Evolutionary conservation across 2,888 invertebrate genomes (phyloP).

Genomic region (Cecidostiba fungosa): DNA sequence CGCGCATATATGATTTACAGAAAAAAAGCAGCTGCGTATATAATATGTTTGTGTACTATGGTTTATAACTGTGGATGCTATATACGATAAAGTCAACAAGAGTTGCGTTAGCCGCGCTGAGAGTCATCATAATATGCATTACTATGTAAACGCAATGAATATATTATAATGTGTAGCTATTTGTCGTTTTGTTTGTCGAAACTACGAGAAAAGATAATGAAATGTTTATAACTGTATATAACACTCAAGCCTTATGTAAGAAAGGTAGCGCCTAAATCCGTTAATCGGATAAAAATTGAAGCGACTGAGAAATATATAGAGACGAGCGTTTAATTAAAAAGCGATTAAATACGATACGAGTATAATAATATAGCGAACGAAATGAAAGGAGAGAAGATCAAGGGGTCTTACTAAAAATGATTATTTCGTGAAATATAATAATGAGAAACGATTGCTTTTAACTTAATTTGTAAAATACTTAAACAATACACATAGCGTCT

Average conservation of each 20-base stretch:
- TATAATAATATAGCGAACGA: neutral
- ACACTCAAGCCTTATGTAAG: constrained; percentile 72
- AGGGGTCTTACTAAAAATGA: constrained; percentile 23
- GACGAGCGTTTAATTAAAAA: constrained; percentile 54
- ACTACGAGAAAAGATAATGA: constrained; percentile 31
- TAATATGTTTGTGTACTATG: constrained; percentile 33
- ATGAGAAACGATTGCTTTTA: constrained; percentile 54
- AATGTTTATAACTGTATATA: constrained; percentile 73
- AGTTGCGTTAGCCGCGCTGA: constrained; percentile 32
- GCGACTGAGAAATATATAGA: constrained; percentile 47
- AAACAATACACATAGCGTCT: constrained; percentile 50
- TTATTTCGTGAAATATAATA: constrained; percentile 46
- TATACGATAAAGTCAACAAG: constrained; percentile 13
- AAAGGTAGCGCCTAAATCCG: constrained; percentile 59
- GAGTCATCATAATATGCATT: constrained; percentile 33
- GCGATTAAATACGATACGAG: constrained; percentile 35
- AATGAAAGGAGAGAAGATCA: constrained; percentile 1
- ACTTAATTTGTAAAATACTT: constrained; percentile 63
- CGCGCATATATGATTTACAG: constrained; percentile 11
- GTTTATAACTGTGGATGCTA: constrained; percentile 14
- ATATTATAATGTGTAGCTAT: constrained; percentile 24
- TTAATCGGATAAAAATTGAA: constrained; percentile 56
- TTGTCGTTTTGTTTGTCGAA: constrained; percentile 39
- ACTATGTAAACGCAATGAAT: constrained; percentile 36
- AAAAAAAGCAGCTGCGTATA: constrained; percentile 15